These are phyloP conservation scores for Opisthograptis luteolata DNA, from an alignment of 2,888 invertebrate genomes.

Conservation along the genomic window DNA sequence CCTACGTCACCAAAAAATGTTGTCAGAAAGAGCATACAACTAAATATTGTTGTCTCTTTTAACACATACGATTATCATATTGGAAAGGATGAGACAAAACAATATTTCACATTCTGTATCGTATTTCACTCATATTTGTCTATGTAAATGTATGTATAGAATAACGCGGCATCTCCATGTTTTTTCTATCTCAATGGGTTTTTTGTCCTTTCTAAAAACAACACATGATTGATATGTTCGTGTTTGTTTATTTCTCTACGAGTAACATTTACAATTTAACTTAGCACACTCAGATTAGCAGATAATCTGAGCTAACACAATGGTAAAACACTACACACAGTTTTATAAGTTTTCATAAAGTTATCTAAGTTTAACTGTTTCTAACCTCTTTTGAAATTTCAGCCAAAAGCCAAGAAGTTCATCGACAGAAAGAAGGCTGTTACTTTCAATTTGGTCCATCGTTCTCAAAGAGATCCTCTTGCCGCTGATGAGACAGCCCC, in stretches of 20 bases:
- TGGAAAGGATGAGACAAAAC: no score
- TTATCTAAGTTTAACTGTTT: slow-evolving; percentile 7
- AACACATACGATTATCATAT: no score
- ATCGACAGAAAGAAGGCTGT: slow-evolving; percentile 96
- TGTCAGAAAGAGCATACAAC: no score
- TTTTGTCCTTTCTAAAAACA: slow-evolving; percentile 58
- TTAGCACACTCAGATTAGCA: no score
- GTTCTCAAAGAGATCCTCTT: slow-evolving; percentile 97
- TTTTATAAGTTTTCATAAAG: background rate
- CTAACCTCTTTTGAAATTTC: slow-evolving; percentile 58
- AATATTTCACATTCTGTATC: no score
- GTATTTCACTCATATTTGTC: no score
- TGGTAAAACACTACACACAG: slow-evolving; percentile 48
- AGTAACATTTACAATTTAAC: no score
- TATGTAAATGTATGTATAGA: no score
- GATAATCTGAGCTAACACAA: slow-evolving; percentile 40
- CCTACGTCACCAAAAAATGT: no score
- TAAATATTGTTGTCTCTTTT: no score
- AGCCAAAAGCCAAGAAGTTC: slow-evolving; percentile 91
- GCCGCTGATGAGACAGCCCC: slow-evolving; percentile 95
- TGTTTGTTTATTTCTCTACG: slow-evolving; percentile 34
- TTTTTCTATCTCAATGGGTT: no score
- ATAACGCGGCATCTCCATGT: no score
- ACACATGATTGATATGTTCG: slow-evolving; percentile 70
- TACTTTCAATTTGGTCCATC: slow-evolving; percentile 95